phyloP scores from a whole-genome alignment of 2,113 vertebrate species.

The western clawed frog (Xenopus tropicalis) region UCB_Xtro_10.0 CM004445.2:33295501-33296000 shows the following conservation, averaged over 20 bases:
- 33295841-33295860: constrained; percentile 75
- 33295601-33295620: constrained; percentile 50
- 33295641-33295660: constrained; percentile 62
- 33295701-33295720: constrained; percentile 77
- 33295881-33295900: constrained; percentile 48
- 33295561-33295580: constrained; percentile 56
- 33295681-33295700: constrained; percentile 84
- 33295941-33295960: too few species aligned
- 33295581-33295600: constrained; percentile 49
- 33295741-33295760: constrained; percentile 99
- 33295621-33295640: constrained; percentile 60
- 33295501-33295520: background rate
- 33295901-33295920: background rate
- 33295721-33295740: constrained; percentile 79
- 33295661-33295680: constrained; percentile 74
- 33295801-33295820: constrained; percentile 99
- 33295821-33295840: constrained; percentile 87
- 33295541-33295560: constrained; percentile 45
- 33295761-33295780: constrained; percentile 99
- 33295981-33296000: too few species aligned
- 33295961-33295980: too few species aligned
- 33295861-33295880: constrained; percentile 68
- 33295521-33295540: background rate
- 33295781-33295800: constrained; percentile 99
- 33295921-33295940: constrained; percentile 1